Evolutionary conservation across 2,113 vertebrate species (phyloP), one percentile per base, ranked within the genome.

Genomic region (Muntiacus reevesi): DNA sequence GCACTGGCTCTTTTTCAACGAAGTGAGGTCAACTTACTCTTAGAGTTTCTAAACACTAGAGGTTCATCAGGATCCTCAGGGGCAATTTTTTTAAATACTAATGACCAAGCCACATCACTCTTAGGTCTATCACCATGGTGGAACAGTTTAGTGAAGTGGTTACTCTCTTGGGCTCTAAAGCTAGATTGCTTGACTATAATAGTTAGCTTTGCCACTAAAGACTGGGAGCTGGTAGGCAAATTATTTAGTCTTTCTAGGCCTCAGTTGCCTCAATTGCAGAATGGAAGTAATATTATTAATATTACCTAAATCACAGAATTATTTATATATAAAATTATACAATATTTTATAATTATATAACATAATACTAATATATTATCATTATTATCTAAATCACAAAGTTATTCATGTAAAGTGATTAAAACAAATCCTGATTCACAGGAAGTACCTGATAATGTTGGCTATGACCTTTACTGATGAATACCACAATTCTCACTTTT

Each of bases 1-100:
- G 17, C 12, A 90, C 82, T 89, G 91, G 59, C 47, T 90, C 27
- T 88, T 97, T 97, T 96, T 92, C 81, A 96, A 89, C 94, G 28
- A 96, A 87, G 10, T 0, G 23, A 96, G 64, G 90, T 94, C 84
- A 97, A 23, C 30, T 94, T 96, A 6, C 43, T 97, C 94, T 94
- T 30, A 95, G 74, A 92, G 50, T 15, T 76, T 95, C 84, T 94
- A 92, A 94, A 81, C 40, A 60, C 59, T 89, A 13, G 54, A 94
- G 95, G 12, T 13, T 85, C 59, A 94, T 59, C n/a, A 93, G 50
- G 67, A 88, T 79, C 43, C 36, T 76, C 45, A 81, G 11, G 28
- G 43, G 14, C 93, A 5, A 78, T 40, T 43, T 43, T 81, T 92
- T 76, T 7, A n/a, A 97, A 85, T 84, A 79, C 2, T 54, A 74